Evolutionary conservation across 1,140 invertebrate genomes (phyloP).

Genomic region (Euglossa dilemma): DNA sequence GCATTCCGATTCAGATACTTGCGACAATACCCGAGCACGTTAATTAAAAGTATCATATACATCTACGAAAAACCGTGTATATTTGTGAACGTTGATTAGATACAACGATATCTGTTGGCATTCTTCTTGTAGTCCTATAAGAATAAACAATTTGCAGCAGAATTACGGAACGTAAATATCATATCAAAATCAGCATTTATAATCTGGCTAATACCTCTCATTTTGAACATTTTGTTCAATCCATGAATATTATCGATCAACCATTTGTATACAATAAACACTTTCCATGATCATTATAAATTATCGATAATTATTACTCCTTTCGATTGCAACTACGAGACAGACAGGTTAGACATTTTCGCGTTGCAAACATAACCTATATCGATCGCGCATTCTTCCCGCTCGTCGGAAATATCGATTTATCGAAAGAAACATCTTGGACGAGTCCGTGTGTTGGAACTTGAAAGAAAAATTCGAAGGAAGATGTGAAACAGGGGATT

Average conservation of each 20-base stretch:
- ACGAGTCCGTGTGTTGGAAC: background rate
- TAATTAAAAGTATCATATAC: background rate
- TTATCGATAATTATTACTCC: background rate
- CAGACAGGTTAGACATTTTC: background rate
- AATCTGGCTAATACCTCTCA: background rate
- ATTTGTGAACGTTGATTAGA: slow-evolving; percentile 18
- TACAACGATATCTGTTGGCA: background rate
- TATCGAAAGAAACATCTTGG: background rate
- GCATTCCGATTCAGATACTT: background rate
- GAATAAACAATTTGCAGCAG: background rate
- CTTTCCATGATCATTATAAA: background rate
- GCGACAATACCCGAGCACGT: background rate
- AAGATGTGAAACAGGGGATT: background rate
- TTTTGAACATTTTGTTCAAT: background rate
- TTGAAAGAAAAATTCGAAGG: background rate
- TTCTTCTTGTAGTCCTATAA: background rate
- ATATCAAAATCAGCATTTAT: no score
- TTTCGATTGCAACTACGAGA: background rate
- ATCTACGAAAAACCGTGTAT: background rate
- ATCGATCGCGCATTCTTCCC: background rate
- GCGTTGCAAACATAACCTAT: background rate
- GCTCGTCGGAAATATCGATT: background rate
- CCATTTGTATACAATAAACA: background rate
- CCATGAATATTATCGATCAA: background rate
- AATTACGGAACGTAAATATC: background rate